phyloP scores from a whole-genome alignment of 1,140 invertebrate species.

The Chionoecetes opilio region DNA sequence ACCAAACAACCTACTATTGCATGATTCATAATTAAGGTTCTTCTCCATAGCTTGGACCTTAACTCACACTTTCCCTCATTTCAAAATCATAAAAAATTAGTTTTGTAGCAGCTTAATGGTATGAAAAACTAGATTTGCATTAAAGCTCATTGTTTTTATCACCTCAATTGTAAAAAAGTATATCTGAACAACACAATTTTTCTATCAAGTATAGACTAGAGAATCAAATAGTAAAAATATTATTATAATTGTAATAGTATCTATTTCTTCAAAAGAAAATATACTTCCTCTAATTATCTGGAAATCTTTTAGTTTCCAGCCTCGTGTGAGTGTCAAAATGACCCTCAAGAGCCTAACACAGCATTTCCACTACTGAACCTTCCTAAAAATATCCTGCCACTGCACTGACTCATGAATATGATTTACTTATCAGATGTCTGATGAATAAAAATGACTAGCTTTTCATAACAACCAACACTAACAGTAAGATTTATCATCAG shows the following conservation, averaged over 20 bases:
- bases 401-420: not conserved
- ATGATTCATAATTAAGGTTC: not conserved
- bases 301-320: not conserved
- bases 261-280: not conserved
- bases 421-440: not conserved
- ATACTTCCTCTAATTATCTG: not conserved
- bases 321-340: not conserved
- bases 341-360: not conserved
- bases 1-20: not conserved
- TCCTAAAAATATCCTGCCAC: not conserved
- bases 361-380: not conserved
- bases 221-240: not conserved
- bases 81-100: not conserved
- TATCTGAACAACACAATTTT: not conserved
- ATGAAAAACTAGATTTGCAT: constrained; percentile 12
- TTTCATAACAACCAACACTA: too few relatives aligned
- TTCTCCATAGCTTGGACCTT: not conserved
- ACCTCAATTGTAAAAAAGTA: not conserved
- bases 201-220: not conserved
- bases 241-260: not conserved
- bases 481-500: too few relatives aligned
- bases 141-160: constrained; percentile 21
- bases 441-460: too few relatives aligned
- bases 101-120: not conserved
- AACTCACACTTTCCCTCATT: not conserved